Evolutionary conservation across 2,113 vertebrate species (phyloP).

Genomic region (Nothobranchius kuhntae): DNA sequence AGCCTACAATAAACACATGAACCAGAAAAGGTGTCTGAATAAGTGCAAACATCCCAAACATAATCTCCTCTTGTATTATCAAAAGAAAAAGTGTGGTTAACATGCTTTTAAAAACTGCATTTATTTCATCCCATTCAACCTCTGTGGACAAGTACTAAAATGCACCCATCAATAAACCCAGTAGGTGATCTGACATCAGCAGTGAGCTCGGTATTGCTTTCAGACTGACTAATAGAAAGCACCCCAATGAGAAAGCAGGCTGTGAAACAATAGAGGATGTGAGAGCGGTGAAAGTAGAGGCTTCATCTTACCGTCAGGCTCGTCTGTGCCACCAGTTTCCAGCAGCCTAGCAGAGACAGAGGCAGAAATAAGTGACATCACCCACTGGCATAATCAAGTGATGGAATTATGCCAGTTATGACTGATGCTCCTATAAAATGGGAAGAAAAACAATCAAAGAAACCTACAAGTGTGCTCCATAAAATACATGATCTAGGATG

Average conservation of each 20-base stretch:
- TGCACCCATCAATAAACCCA: slow-evolving; percentile 32
- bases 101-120: no score
- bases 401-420: slow-evolving; percentile 15
- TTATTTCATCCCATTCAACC: slow-evolving; percentile 15
- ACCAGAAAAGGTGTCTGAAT: no score
- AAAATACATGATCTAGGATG: background rate
- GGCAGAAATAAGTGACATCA: slow-evolving; percentile 55
- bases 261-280: slow-evolving; percentile 49
- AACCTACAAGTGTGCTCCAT: background rate
- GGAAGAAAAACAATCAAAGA: slow-evolving; percentile 6
- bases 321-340: slow-evolving; percentile 66
- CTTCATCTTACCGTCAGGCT: slow-evolving; percentile 75
- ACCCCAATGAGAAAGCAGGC: slow-evolving; percentile 23
- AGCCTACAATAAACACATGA: no score
- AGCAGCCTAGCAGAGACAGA: slow-evolving; percentile 56
- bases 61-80: no score
- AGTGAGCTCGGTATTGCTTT: slow-evolving; percentile 43
- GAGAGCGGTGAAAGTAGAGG: slow-evolving; percentile 55
- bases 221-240: slow-evolving; percentile 29
- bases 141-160: slow-evolving; percentile 9
- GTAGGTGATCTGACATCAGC: slow-evolving; percentile 45
- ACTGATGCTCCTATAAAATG: background rate
- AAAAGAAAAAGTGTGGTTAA: no score
- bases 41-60: no score
- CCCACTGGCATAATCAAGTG: slow-evolving; percentile 7